Conservation (phyloP, 2,113 vertebrate genomes). For the Eidolon helvum region DNA sequence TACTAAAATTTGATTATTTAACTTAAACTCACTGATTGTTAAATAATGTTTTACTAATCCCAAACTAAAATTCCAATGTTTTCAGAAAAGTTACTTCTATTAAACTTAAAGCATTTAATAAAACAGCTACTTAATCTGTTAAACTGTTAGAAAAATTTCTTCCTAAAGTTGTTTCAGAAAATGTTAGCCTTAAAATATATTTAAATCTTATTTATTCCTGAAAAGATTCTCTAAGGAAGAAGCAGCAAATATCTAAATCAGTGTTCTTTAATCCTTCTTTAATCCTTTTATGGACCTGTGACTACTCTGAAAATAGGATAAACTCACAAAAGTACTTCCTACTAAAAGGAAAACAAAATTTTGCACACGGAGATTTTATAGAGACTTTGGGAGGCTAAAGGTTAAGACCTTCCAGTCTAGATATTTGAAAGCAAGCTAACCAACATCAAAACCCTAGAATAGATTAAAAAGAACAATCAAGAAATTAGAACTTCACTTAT, state of each 20-base stretch:
- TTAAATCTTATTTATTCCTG: slow-evolving; percentile 9
- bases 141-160: slow-evolving; percentile 34
- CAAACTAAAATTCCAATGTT: slow-evolving; percentile 23
- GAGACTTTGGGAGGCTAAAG: not conserved
- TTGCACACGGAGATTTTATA: not conserved
- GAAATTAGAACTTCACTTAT: slow-evolving; percentile 34
- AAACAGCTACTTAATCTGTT: slow-evolving; percentile 38
- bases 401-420: not conserved
- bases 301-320: slow-evolving; percentile 39
- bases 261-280: slow-evolving; percentile 6
- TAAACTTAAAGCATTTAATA: slow-evolving; percentile 19
- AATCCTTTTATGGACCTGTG: not conserved
- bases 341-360: slow-evolving; percentile 57
- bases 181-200: slow-evolving; percentile 4
- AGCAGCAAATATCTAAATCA: slow-evolving; percentile 17
- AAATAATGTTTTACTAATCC: slow-evolving; percentile 38
- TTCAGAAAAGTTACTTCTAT: slow-evolving; percentile 41
- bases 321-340: slow-evolving; percentile 34
- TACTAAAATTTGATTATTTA: slow-evolving; percentile 35
- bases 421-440: slow-evolving; percentile 45
- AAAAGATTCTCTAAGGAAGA: slow-evolving; percentile 20
- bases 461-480: not conserved
- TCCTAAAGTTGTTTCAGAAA: slow-evolving; percentile 26
- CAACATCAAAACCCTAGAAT: not conserved
- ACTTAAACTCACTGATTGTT: not conserved